Evolutionary conservation across 2,888 invertebrate species (phyloP).

Genomic region (Acanthococcus lagerstroemiae): DNA sequence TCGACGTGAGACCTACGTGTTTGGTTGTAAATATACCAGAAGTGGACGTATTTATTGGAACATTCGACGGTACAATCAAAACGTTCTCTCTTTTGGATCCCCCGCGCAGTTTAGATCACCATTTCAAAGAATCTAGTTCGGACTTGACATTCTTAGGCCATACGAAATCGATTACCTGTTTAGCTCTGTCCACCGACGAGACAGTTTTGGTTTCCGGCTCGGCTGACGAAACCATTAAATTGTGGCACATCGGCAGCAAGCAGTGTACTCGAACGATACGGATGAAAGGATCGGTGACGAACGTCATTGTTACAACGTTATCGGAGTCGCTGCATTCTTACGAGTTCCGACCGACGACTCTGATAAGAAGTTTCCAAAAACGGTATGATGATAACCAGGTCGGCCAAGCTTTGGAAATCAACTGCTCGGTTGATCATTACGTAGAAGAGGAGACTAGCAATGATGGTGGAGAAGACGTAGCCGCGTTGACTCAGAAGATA

Average conservation of each 20-base stretch:
- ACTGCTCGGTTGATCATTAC: conserved; percentile 9
- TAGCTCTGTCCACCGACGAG: conserved; percentile 63
- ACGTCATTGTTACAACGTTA: conserved; percentile 55
- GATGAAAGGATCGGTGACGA: conserved; percentile 66
- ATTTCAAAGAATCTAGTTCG: conserved; percentile 44
- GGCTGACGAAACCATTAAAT: conserved; percentile 58
- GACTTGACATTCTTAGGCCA: conserved; percentile 56
- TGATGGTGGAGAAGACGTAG: neutral
- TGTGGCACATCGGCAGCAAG: conserved; percentile 72
- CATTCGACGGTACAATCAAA: conserved; percentile 58
- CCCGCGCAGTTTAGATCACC: conserved; percentile 56
- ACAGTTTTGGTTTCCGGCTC: conserved; percentile 64
- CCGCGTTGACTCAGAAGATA: conserved; percentile 45
- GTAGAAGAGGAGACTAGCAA: conserved; percentile 15
- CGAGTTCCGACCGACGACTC: conserved; percentile 47
- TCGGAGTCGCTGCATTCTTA: conserved; percentile 38
- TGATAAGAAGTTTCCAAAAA: conserved; percentile 54
- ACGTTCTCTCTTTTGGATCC: conserved; percentile 56
- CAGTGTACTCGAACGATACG: conserved; percentile 60
- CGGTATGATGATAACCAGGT: conserved; percentile 43
- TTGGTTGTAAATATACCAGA: conserved; percentile 61
- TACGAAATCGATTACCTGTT: conserved; percentile 55
- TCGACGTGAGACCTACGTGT: conserved; percentile 55
- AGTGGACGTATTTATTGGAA: conserved; percentile 63
- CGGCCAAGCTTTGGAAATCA: neutral